phyloP scores from a whole-genome alignment of 1,140 invertebrate genomes.

The Diabrotica undecimpunctata region DNA sequence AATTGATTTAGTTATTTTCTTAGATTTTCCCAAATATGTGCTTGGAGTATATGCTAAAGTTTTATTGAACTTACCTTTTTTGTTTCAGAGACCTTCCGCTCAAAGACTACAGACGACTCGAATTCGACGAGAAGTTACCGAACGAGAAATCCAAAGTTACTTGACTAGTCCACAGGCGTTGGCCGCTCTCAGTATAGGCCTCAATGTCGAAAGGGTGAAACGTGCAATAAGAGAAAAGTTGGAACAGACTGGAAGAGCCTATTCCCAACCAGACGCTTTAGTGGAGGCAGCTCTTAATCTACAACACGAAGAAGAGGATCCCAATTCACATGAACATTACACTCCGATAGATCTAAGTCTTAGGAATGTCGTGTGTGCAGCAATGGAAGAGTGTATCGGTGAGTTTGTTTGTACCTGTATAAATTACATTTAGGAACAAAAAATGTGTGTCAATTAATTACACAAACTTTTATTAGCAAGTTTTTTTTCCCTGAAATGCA shows the following conservation, averaged over 20 bases:
- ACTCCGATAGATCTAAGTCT: neutral
- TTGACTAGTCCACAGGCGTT: conserved; percentile 56
- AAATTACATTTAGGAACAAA: too few species aligned
- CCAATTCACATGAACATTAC: conserved; percentile 6
- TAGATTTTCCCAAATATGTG: too few species aligned
- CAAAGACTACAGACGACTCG: conserved; percentile 17
- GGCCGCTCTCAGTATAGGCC: conserved; percentile 64
- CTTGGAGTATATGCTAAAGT: too few species aligned
- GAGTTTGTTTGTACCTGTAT: neutral
- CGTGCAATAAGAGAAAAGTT: conserved; percentile 58
- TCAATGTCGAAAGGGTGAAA: conserved; percentile 65
- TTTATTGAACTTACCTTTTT: conserved; percentile 8
- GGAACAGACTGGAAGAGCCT: conserved; percentile 54
- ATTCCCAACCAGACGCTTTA: conserved; percentile 60
- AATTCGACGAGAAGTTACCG: conserved; percentile 46
- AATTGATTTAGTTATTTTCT: too few species aligned
- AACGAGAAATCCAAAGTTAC: conserved; percentile 52
- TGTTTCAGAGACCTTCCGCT: conserved; percentile 30
- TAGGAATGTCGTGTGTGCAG: conserved; percentile 1
- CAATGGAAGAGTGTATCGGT: conserved; percentile 8
- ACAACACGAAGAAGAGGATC: conserved; percentile 59
- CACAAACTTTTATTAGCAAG: too few species aligned
- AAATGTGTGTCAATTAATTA: too few species aligned
- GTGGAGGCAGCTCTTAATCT: conserved; percentile 65
- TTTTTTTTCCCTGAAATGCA: too few species aligned